These are phyloP conservation scores for Rhagologus leucostigma DNA, from an alignment of 2,113 vertebrate genomes.

Conservation along the genomic window DNA sequence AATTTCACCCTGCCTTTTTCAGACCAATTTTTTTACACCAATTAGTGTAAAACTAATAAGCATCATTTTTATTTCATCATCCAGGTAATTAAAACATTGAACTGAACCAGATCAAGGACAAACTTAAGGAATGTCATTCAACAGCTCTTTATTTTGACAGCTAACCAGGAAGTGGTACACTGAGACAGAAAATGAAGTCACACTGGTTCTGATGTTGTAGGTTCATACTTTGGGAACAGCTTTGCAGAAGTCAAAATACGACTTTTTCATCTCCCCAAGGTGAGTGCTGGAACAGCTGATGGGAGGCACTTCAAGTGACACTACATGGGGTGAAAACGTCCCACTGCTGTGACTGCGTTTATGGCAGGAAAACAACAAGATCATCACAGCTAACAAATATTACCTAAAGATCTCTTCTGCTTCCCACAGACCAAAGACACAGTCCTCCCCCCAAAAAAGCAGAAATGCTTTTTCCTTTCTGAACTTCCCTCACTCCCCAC, in stretches of 20 bases:
- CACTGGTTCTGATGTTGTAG: neutral
- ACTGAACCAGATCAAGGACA: conserved; percentile 62
- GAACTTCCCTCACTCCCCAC: neutral
- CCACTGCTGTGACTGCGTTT: neutral
- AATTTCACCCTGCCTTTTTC: neutral
- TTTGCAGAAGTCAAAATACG: neutral
- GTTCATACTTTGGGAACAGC: neutral
- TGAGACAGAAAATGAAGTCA: neutral
- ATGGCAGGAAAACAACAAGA: neutral
- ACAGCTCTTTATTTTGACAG: neutral
- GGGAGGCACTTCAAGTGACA: neutral
- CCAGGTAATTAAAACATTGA: conserved; percentile 51
- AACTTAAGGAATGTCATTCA: neutral
- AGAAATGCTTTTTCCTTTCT: neutral
- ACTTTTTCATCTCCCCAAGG: neutral
- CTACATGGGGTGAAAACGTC: neutral
- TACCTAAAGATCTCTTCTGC: neutral
- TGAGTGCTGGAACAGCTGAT: neutral
- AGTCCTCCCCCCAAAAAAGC: neutral
- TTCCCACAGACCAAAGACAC: neutral
- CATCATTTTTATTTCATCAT: neutral
- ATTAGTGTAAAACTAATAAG: conserved; percentile 29
- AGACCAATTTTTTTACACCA: neutral
- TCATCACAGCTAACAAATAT: neutral
- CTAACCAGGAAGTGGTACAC: neutral